These are phyloP conservation scores for Gasterosteus nipponicus DNA, from an alignment of 2,113 vertebrate genomes.

Conservation along the genomic window DNA sequence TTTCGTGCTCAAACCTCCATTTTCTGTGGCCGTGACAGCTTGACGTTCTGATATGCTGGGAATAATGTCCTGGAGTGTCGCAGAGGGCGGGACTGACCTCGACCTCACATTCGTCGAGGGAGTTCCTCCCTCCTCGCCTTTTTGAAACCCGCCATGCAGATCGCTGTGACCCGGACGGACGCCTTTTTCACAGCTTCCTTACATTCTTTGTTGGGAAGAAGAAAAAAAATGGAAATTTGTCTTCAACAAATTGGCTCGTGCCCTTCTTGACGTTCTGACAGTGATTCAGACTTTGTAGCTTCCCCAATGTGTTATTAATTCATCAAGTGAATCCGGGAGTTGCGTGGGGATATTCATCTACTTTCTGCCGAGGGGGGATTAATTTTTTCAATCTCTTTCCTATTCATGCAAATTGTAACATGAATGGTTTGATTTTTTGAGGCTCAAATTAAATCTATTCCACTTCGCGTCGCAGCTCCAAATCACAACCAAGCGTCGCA, in stretches of 20 bases:
- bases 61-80: conserved; percentile 17
- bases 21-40: conserved; percentile 37
- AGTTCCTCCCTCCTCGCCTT: conserved; percentile 20
- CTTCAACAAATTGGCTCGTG: conserved; percentile 12
- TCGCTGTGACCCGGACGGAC: conserved; percentile 10
- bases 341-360: conserved; percentile 18
- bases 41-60: conserved; percentile 48
- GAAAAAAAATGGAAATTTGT: background rate
- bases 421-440: conserved; percentile 33
- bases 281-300: conserved; percentile 13
- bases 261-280: conserved; percentile 14
- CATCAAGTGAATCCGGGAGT: conserved; percentile 10
- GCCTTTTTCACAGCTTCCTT: background rate
- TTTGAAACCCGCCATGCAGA: conserved; percentile 5
- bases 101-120: background rate
- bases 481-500: conserved; percentile 27
- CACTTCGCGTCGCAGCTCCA: background rate
- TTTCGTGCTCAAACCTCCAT: conserved; percentile 17
- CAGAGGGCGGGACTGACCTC: background rate
- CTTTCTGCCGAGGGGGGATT: conserved; percentile 19
- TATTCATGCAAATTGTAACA: conserved; percentile 45
- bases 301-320: conserved; percentile 22
- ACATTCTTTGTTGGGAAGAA: background rate
- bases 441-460: conserved; percentile 48
- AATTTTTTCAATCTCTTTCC: conserved; percentile 34